These are phyloP conservation scores for Tineola bisselliella DNA, from an alignment of 2,888 invertebrate genomes.

Conservation along the genomic window DNA sequence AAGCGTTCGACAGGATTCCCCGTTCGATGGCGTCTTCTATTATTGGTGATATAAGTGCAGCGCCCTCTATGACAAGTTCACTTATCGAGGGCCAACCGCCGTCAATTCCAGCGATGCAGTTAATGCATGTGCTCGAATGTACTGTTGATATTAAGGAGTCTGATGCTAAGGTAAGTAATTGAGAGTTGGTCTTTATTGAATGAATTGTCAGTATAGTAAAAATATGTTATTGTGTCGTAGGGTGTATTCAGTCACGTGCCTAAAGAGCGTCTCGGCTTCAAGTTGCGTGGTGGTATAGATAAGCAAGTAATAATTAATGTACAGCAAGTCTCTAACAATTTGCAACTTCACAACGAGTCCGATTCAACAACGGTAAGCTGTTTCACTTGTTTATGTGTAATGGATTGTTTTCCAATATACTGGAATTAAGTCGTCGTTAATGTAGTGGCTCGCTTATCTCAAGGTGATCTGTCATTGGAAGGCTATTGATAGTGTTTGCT, in stretches of 20 bases:
- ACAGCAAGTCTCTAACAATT: conserved; percentile 73
- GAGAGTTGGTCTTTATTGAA: no score
- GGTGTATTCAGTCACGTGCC: conserved; percentile 85
- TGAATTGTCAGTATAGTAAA: no score
- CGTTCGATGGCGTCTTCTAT: conserved; percentile 83
- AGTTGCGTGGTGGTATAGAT: conserved; percentile 83
- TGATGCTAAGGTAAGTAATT: conserved; percentile 77
- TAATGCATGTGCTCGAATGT: conserved; percentile 88
- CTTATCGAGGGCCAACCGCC: conserved; percentile 67
- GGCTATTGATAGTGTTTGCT: no score
- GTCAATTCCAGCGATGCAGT: conserved; percentile 68
- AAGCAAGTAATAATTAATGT: conserved; percentile 92
- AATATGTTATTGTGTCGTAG: no score
- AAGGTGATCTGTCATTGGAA: no score
- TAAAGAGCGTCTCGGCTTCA: conserved; percentile 86
- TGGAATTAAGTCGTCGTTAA: no score
- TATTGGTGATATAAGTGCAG: conserved; percentile 73
- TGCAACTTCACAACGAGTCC: conserved; percentile 45
- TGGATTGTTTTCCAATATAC: no score
- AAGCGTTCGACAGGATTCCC: conserved; percentile 91
- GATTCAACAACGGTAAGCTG: conserved; percentile 28
- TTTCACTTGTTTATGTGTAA: no score
- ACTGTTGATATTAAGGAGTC: conserved; percentile 94
- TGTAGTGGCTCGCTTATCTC: no score
- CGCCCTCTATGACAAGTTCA: conserved; percentile 72